These are phyloP conservation scores for Apodemus agrarius DNA, from an alignment of 2,797 vertebrate genomes.

Conservation along the genomic window DNA sequence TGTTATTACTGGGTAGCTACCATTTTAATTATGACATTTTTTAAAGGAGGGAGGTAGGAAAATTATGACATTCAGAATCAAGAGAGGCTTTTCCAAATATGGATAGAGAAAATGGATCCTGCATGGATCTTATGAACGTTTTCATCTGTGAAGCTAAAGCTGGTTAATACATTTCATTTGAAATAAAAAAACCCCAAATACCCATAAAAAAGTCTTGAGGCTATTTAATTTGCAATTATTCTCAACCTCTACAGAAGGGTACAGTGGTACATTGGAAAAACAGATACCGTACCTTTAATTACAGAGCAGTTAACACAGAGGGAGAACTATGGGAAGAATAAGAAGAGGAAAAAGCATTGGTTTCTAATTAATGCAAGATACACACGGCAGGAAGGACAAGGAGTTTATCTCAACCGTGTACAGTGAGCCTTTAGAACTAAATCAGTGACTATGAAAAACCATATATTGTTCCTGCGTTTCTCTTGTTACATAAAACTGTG, in stretches of 20 bases:
- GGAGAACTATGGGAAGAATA: neutral
- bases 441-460: neutral
- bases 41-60: neutral
- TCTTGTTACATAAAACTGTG: conserved; percentile 28
- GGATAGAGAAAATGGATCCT: conserved; percentile 4
- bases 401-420: neutral
- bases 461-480: conserved; percentile 63
- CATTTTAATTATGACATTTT: conserved; percentile 48
- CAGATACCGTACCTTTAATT: neutral
- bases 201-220: neutral
- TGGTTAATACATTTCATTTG: neutral
- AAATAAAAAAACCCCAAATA: conserved; percentile 41
- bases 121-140: conserved; percentile 30
- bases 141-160: neutral
- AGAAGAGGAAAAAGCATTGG: neutral
- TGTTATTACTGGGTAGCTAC: conserved; percentile 39
- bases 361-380: neutral
- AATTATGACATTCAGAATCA: conserved; percentile 28
- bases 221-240: conserved; percentile 50
- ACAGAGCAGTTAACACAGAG: conserved; percentile 36
- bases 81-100: neutral
- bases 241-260: neutral
- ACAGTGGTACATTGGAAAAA: neutral
- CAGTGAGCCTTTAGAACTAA: neutral
- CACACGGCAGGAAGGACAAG: neutral